A percentile compares a stretch with the other conserved stretches of the same genome.
Evolutionary conservation across 2,888 invertebrate species (phyloP).

Genomic region (Acronicta alni): DNA sequence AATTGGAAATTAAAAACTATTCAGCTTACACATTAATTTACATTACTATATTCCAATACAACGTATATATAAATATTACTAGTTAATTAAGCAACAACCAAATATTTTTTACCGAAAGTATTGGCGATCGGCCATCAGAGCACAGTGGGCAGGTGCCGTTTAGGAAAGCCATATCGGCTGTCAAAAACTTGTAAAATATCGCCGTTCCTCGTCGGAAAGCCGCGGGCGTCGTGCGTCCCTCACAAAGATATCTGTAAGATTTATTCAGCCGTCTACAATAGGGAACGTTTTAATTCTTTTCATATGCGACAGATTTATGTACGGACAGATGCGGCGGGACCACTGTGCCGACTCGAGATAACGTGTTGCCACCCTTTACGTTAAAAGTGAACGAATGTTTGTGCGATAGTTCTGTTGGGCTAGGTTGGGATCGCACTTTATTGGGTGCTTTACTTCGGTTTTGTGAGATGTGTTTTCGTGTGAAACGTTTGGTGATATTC

Average conservation of each 20-base stretch:
- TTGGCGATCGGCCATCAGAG: constrained; percentile 59
- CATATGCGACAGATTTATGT: constrained; percentile 88
- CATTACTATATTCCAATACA: background rate
- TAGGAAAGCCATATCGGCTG: constrained; percentile 90
- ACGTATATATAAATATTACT: background rate
- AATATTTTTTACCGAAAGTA: constrained; percentile 32
- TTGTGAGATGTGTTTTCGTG: constrained; percentile 23
- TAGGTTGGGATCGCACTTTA: constrained; percentile 41
- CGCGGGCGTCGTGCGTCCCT: constrained; percentile 81
- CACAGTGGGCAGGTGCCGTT: constrained; percentile 84
- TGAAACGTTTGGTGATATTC: constrained; percentile 14
- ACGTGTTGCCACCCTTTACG: constrained; percentile 74
- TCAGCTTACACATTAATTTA: background rate
- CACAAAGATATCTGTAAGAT: constrained; percentile 88
- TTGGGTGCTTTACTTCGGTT: constrained; percentile 32
- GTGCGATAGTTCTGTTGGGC: constrained; percentile 56
- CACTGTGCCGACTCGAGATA: constrained; percentile 69
- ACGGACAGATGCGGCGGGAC: constrained; percentile 81
- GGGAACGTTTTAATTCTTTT: constrained; percentile 89
- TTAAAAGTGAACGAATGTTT: constrained; percentile 61
- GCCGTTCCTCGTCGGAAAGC: constrained; percentile 83
- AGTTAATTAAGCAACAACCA: constrained; percentile 39
- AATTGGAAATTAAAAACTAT: background rate
- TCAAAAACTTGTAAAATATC: constrained; percentile 92
- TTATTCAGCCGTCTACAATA: constrained; percentile 87